Base-by-base conservation (phyloP, 1,140 invertebrate genomes). In the Eufriesea mexicana region DNA sequence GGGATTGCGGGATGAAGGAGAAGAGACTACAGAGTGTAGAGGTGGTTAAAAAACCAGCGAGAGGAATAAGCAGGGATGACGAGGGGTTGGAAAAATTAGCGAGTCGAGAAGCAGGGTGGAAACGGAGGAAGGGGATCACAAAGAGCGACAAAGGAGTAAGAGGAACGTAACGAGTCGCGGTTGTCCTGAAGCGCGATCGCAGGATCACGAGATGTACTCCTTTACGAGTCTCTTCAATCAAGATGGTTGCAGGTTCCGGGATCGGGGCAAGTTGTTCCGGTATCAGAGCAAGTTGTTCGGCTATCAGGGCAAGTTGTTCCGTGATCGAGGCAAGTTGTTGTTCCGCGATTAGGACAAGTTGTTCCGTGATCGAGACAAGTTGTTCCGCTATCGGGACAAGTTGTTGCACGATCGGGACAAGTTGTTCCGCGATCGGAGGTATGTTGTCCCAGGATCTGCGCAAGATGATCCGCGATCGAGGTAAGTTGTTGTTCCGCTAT, bases 391-490 rank as follows among this genome's bases (percentile, higher is more conserved):
- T n/a, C n/a, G n/a, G n/a, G n/a, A n/a, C n/a, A n/a, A n/a, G n/a
- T n/a, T n/a, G n/a, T n/a, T n/a, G n/a, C n/a, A n/a, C n/a, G n/a
- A n/a, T n/a, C n/a, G n/a, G n/a, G n/a, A n/a, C n/a, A n/a, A n/a
- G n/a, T n/a, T n/a, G n/a, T n/a, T n/a, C n/a, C n/a, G n/a, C n/a
- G n/a, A n/a, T n/a, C n/a, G n/a, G n/a, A n/a, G n/a, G n/a, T n/a
- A n/a, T n/a, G n/a, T n/a, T n/a, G n/a, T n/a, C n/a, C n/a, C n/a
- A n/a, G n/a, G n/a, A n/a, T n/a, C n/a, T n/a, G n/a, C n/a, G n/a
- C n/a, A n/a, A n/a, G n/a, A n/a, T n/a, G n/a, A n/a, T 79, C 49
- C 77, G 55, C 25, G 28, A 47, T 64, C 49, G 28, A 45, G 54
- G 5, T 45, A 49, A 78, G 67, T 67, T 67, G 35, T 45, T 57